phyloP scores from a whole-genome alignment of 2,888 invertebrate species.

The Seira musarum region DNA sequence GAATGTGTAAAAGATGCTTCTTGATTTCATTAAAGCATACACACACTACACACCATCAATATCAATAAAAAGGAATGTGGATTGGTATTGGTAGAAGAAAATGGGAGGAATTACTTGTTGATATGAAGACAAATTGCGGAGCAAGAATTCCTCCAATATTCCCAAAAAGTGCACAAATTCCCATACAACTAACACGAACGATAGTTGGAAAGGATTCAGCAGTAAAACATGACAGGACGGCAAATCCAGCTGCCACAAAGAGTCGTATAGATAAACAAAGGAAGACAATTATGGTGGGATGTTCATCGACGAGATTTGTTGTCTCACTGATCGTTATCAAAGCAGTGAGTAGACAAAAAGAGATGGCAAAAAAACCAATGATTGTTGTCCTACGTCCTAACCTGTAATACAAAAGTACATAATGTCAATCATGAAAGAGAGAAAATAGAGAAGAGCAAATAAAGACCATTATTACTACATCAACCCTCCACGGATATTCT shows the following conservation, averaged over 20 bases:
- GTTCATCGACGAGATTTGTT: conserved; percentile 33
- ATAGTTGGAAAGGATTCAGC: conserved; percentile 63
- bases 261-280: conserved; percentile 50
- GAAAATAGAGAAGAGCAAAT: conserved; percentile 25
- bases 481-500: not conserved
- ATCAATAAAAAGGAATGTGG: too few species aligned
- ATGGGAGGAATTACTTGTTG: conserved; percentile 57
- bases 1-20: too few species aligned
- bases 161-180: conserved; percentile 61
- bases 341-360: conserved; percentile 42
- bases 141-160: conserved; percentile 64
- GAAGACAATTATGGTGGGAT: conserved; percentile 43
- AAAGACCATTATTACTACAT: conserved; percentile 21
- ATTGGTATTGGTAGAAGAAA: too few species aligned
- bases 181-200: conserved; percentile 58
- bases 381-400: conserved; percentile 58
- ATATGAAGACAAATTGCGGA: conserved; percentile 61
- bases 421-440: conserved; percentile 36
- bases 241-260: conserved; percentile 59
- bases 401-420: conserved; percentile 29
- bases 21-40: too few species aligned
- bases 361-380: conserved; percentile 46
- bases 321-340: conserved; percentile 46
- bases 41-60: too few species aligned
- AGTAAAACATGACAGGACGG: conserved; percentile 61